Evolutionary conservation across 2,888 invertebrate species (phyloP), one percentile per base, ranked within the genome.

Genomic region (Aleiodes leptofemur): DNA sequence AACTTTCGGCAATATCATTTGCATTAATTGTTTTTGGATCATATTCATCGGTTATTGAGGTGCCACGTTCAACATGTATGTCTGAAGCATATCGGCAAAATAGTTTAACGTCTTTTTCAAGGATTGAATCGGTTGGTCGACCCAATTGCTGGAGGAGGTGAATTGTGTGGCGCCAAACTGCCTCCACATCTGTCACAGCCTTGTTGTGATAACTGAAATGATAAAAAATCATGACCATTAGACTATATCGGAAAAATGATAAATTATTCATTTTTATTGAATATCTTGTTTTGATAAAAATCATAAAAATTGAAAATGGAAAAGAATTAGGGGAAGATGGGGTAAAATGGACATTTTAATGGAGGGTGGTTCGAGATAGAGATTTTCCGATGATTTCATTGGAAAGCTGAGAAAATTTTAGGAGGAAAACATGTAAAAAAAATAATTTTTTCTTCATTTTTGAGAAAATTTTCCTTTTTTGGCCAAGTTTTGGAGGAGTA

Each of bases 1-100:
- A 90, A 84, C 93, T 92, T 84, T 93, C 92, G 57, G 93, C 94
- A 83, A 93, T 90, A 57, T 93, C 91, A 76, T 92, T 90, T 11
- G 93, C 90, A 76, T 92, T 91, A 77, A 92, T 92, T 61, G 91
- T 91, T 82, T 93, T 91, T 74, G 90, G 87, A 82, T 95, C 93
- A 86, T 97, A 96, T 90, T 98, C 98, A 82, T 95, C 94, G 0
- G 94, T 93, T 81, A 98, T 93, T 80, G 92, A 94, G 0, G 94
- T 93, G 55, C 97, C 97, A 81, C 95, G 92, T 13, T 97, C 91
- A 0, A 98, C 91, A 80, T 94, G 91, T 72, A 99, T 90, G 85
- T 96, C 94, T 79, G 94, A 92, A 2, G 97, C 93, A 90, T 98
- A 97, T 85, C 96, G 95, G 89, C 98, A 98, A 86, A 98, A 96